A percentile compares a stretch with the other conserved stretches of the same genome.
These are phyloP conservation scores for Propithecus coquereli DNA, from an alignment of 2,113 vertebrate genomes.

Conservation along the genomic window DNA sequence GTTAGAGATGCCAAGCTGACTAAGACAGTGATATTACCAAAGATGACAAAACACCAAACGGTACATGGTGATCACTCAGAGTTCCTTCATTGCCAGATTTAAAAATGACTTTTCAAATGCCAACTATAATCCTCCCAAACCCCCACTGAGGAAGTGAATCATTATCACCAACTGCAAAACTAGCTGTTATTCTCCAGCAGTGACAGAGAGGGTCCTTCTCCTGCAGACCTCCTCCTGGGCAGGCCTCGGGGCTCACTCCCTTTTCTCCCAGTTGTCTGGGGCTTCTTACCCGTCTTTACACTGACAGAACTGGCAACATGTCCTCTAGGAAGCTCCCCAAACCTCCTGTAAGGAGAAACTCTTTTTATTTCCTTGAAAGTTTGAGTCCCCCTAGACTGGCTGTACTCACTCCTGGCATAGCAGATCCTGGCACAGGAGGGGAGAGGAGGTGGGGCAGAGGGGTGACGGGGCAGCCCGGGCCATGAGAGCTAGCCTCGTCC, in stretches of 20 bases:
- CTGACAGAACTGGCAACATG: neutral
- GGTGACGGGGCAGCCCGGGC: rapidly evolving
- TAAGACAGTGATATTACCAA: neutral
- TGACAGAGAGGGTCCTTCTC: neutral
- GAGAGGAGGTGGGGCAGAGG: neutral
- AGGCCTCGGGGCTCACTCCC: neutral
- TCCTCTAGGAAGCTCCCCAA: neutral
- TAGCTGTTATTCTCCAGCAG: neutral
- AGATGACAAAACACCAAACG: neutral
- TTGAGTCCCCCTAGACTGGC: neutral
- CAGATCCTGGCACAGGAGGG: neutral
- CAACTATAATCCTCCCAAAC: neutral
- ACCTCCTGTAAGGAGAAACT: neutral
- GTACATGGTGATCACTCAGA: constrained; percentile 9
- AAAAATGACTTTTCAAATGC: constrained; percentile 55
- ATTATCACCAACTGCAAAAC: neutral
- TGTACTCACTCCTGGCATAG: too few species aligned
- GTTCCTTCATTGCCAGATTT: constrained; percentile 9
- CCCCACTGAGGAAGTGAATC: constrained; percentile 52
- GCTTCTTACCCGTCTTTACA: neutral
- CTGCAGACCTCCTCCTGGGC: neutral
- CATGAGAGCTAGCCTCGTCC: too few species aligned
- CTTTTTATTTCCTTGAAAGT: neutral
- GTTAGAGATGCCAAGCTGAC: neutral
- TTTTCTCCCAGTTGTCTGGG: neutral